Evolutionary conservation across 2,797 vertebrate species (phyloP).

Genomic region (Glyptemys insculpta): DNA sequence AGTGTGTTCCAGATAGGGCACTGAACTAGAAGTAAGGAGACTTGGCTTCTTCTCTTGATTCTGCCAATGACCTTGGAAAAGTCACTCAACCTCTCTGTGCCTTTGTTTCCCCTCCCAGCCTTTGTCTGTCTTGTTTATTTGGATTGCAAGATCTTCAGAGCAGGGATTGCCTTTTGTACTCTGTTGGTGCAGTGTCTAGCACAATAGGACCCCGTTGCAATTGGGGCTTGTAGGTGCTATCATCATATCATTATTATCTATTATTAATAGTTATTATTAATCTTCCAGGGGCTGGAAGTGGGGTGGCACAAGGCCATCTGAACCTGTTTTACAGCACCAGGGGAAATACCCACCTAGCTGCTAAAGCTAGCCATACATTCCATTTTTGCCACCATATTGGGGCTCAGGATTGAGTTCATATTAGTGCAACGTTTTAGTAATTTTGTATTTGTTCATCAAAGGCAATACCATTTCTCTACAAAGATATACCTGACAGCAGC

Average conservation of each 20-base stretch:
- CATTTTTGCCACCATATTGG: not conserved
- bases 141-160: not conserved
- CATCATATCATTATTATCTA: not conserved
- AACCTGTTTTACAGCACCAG: not conserved
- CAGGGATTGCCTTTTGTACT: not conserved
- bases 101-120: not conserved
- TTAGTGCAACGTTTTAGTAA: not conserved
- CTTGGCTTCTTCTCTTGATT: not conserved
- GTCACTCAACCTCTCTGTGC: not conserved
- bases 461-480: not conserved
- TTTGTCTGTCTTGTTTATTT: not conserved
- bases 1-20: not conserved
- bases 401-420: not conserved
- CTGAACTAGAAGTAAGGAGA: not conserved
- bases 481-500: conserved; percentile 38
- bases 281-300: not conserved
- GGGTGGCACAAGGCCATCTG: not conserved
- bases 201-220: not conserved
- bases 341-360: not conserved
- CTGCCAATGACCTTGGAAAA: not conserved
- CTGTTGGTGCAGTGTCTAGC: not conserved
- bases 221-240: not conserved
- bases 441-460: conserved; percentile 27
- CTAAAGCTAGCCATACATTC: not conserved
- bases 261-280: not conserved